Evolutionary conservation across 2,888 invertebrate genomes (phyloP).

Genomic region (Harpalus rufipes): DNA sequence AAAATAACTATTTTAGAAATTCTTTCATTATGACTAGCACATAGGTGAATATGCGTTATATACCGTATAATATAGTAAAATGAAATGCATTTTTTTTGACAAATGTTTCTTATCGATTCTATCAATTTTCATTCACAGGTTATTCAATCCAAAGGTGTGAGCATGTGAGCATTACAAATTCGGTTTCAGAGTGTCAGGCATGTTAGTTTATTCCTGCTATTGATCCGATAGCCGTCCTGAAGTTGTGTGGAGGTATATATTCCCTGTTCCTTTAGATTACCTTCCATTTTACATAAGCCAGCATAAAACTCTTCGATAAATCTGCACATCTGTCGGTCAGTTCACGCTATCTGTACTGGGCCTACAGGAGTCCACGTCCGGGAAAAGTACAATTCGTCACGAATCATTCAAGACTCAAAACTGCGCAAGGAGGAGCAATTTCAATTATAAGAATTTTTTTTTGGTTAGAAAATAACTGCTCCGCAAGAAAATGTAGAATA

Average conservation of each 20-base stretch:
- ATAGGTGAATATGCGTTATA: neutral
- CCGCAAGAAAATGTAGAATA: too few relatives aligned
- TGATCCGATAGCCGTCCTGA: constrained; percentile 5
- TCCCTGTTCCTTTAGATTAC: constrained; percentile 31
- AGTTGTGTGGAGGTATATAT: constrained; percentile 15
- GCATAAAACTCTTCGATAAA: neutral
- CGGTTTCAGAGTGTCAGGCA: neutral
- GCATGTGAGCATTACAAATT: neutral
- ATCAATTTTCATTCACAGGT: neutral
- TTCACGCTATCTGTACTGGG: neutral
- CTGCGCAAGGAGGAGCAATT: too few relatives aligned
- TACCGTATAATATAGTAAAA: neutral
- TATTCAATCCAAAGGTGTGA: neutral
- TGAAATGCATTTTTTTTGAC: neutral
- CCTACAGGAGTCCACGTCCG: neutral
- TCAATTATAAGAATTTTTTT: too few relatives aligned
- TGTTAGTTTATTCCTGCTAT: constrained; percentile 3
- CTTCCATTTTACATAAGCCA: constrained; percentile 49
- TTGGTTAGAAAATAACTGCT: too few relatives aligned
- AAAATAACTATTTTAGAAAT: neutral
- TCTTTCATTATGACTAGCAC: neutral
- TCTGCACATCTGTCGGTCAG: constrained; percentile 45
- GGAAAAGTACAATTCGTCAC: neutral
- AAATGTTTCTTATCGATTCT: neutral
- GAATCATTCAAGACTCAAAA: too few relatives aligned